A percentile compares a stretch with the other conserved stretches of the same genome.
Conservation (phyloP, 1,140 invertebrate species). For the Drosophila varians region DNA sequence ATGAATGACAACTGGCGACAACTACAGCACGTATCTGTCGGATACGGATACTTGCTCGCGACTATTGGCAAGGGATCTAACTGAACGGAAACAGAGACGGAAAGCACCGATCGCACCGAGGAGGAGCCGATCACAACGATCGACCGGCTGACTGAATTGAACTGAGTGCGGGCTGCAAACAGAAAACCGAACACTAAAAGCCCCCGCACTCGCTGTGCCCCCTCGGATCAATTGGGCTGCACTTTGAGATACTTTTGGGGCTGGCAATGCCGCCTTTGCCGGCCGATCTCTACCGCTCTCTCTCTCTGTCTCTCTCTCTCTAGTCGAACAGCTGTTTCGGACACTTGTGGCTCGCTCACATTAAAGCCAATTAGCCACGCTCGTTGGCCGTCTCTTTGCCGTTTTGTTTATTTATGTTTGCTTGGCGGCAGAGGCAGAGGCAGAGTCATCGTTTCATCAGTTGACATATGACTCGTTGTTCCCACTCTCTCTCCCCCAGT, state of each 20-base stretch:
- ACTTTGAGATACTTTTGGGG: slow-evolving; percentile 59
- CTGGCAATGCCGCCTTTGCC: slow-evolving; percentile 45
- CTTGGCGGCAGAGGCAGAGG: slow-evolving; percentile 38
- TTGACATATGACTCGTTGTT: slow-evolving; percentile 27
- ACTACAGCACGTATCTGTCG: slow-evolving; percentile 43
- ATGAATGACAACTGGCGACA: slow-evolving; percentile 53
- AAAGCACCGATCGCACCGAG: slow-evolving; percentile 30
- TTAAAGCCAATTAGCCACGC: slow-evolving; percentile 56
- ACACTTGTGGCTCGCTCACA: slow-evolving; percentile 47
- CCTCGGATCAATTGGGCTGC: slow-evolving; percentile 66
- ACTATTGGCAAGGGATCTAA: slow-evolving; percentile 17
- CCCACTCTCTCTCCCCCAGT: neutral
- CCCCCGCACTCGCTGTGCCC: slow-evolving; percentile 18
- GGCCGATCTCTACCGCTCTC: slow-evolving; percentile 18
- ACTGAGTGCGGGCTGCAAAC: slow-evolving; percentile 19
- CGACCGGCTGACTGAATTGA: slow-evolving; percentile 44
- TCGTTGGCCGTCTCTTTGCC: slow-evolving; percentile 38
- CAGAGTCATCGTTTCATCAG: slow-evolving; percentile 26
- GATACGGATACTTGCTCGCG: slow-evolving; percentile 41
- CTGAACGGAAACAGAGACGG: neutral
- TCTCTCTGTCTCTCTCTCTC: neutral
- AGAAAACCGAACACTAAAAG: slow-evolving; percentile 12
- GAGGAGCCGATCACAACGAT: slow-evolving; percentile 32
- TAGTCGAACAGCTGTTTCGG: slow-evolving; percentile 43
- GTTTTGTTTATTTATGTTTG: slow-evolving; percentile 49